Base-by-base conservation (phyloP, 2,113 vertebrate species). In the Synchiropus splendidus region DNA sequence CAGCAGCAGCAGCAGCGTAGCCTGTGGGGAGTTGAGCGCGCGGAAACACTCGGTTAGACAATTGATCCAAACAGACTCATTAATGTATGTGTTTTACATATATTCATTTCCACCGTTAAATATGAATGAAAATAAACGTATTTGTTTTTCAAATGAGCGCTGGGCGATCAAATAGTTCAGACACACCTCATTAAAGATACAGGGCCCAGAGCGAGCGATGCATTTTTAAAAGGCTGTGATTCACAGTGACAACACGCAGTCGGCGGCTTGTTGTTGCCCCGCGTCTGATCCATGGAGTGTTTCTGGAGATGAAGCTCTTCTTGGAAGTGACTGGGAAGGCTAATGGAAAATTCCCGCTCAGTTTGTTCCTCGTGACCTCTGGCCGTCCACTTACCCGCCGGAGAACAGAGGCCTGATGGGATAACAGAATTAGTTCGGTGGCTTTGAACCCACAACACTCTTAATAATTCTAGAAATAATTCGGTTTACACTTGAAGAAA, bases 81-180 rank as follows among this genome's bases (percentile, higher is more conserved):
- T 84, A 74, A 75, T 75, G 79, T 76, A 67, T 76, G 71, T 75
- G 79, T 79, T 83, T 81, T 83, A 80, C 81, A 83, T 83, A 78
- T 75, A 79, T 85, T 84, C 51, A 82, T 82, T 82, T 75, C 67
- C 58, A n/a, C 52, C 61, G 83, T 84, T 57, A 82, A 81, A 78
- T 80, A 82, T 81, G 78, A 64, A 82, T 79, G 67, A 45, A 58
- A 72, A 75, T 83, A 81, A 83, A 78, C 44, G 54, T 77, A 73
- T 83, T 81, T 81, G 81, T 78, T 75, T 85, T 81, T 65, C 69
- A 76, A 78, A 80, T 71, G 71, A 77, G 76, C 52, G 48, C 57
- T 12, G 68, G 58, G 62, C 67, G 67, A 77, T 83, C 73, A 75
- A 74, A 77, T 79, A 76, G 81, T 83, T 79, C 77, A 75, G 71